A percentile compares a stretch with the other conserved stretches of the same genome.
Evolutionary conservation across 2,888 invertebrate genomes (phyloP).

Genomic region (Miltochrista miniata): DNA sequence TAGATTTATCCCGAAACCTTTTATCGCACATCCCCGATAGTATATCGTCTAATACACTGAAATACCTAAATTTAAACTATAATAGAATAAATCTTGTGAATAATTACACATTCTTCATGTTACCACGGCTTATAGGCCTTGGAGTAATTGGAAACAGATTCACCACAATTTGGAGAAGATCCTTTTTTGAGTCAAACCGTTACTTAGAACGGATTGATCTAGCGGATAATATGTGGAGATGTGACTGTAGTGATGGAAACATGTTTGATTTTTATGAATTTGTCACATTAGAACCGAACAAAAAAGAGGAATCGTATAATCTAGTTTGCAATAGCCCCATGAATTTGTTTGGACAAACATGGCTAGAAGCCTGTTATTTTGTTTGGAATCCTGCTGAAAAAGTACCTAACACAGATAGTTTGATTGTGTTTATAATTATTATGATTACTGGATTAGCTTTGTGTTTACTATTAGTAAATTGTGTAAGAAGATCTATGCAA

Average conservation of each 20-base stretch:
- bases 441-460: conserved; percentile 81
- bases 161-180: conserved; percentile 83
- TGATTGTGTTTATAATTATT: conserved; percentile 84
- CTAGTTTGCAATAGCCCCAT: conserved; percentile 87
- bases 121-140: conserved; percentile 84
- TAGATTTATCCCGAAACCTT: conserved; percentile 87
- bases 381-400: conserved; percentile 82
- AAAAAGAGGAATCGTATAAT: conserved; percentile 74
- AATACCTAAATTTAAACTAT: conserved; percentile 83
- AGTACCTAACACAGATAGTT: conserved; percentile 67
- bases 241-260: conserved; percentile 85
- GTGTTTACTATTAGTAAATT: conserved; percentile 79
- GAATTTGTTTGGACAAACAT: conserved; percentile 84
- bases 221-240: conserved; percentile 90
- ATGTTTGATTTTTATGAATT: conserved; percentile 86
- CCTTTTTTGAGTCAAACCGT: conserved; percentile 84
- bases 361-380: conserved; percentile 87
- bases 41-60: conserved; percentile 84
- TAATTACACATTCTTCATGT: conserved; percentile 85
- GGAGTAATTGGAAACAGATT: conserved; percentile 89
- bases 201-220: conserved; percentile 84
- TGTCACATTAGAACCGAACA: conserved; percentile 82
- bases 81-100: conserved; percentile 85
- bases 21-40: conserved; percentile 85
- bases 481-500: conserved; percentile 81